phyloP scores from a whole-genome alignment of 2,797 vertebrate genomes.

The Nothura maculosa region DNA sequence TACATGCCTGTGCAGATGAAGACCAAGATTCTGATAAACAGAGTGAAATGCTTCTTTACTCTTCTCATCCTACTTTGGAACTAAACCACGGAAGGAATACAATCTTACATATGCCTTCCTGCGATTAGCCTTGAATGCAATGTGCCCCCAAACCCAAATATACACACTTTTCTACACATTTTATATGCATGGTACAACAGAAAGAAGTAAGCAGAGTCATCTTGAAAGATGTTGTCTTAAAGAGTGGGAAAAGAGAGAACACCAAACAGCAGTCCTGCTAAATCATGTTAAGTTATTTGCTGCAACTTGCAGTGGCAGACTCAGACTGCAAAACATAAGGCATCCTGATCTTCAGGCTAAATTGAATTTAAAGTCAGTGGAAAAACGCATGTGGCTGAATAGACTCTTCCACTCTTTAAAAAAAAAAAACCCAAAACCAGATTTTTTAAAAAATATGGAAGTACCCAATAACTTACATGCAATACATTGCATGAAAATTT shows the following conservation, averaged over 20 bases:
- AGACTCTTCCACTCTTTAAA: not conserved
- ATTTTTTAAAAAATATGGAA: not conserved
- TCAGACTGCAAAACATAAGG: not conserved
- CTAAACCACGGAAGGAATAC: rapidly evolving
- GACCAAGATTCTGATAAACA: too few species aligned
- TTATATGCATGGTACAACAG: not conserved
- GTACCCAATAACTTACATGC: not conserved
- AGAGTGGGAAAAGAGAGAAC: not conserved
- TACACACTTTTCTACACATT: not conserved
- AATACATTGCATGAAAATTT: too few species aligned
- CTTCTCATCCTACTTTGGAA: not conserved
- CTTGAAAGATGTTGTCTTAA: not conserved
- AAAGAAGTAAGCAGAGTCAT: not conserved
- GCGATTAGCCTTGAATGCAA: not conserved
- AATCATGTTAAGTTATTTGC: not conserved
- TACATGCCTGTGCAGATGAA: rapidly evolving
- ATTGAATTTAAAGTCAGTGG: rapidly evolving
- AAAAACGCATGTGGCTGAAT: not conserved
- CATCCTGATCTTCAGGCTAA: not conserved
- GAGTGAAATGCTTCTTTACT: rapidly evolving
- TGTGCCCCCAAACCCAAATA: not conserved
- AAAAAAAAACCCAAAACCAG: too few species aligned
- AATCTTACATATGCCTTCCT: rapidly evolving
- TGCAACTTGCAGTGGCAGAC: not conserved
- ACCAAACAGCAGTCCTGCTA: not conserved